These are phyloP conservation scores for Heliconius aoede DNA, from an alignment of 2,888 invertebrate genomes.

Conservation along the genomic window DNA sequence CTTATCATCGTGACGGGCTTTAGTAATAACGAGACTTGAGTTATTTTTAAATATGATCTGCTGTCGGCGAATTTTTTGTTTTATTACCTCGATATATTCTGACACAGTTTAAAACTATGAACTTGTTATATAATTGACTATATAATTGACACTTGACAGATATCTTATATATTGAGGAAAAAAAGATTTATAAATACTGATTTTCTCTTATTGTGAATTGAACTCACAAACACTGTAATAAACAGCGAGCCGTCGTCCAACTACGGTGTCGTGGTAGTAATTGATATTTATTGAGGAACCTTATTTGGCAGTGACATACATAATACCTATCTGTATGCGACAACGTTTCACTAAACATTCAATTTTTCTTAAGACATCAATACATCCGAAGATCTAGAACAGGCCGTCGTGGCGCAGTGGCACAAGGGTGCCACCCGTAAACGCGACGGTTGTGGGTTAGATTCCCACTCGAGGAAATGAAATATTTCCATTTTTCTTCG, in stretches of 20 bases:
- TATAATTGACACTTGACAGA: too few relatives aligned
- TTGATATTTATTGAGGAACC: background rate
- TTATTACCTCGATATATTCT: background rate
- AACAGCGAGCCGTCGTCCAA: background rate
- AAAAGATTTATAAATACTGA: background rate
- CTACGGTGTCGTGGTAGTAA: background rate
- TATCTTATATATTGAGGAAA: background rate
- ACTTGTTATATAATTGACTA: background rate
- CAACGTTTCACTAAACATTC: background rate
- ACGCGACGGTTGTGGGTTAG: too few relatives aligned
- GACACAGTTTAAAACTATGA: background rate
- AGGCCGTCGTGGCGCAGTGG: too few relatives aligned
- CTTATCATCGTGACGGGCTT: constrained; percentile 57
- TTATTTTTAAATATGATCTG: constrained; percentile 23
- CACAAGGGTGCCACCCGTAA: too few relatives aligned
- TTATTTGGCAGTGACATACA: background rate
- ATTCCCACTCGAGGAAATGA: too few relatives aligned
- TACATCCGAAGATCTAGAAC: too few relatives aligned
- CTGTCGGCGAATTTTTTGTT: background rate
- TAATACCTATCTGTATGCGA: background rate
- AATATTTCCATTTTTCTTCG: too few relatives aligned
- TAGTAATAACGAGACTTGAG: constrained; percentile 38
- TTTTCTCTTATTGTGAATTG: background rate
- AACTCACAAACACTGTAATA: background rate
- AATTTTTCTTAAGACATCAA: too few relatives aligned